Evolutionary conservation across 2,888 invertebrate species (phyloP).

Genomic region (Trissolcus brochymenae): DNA sequence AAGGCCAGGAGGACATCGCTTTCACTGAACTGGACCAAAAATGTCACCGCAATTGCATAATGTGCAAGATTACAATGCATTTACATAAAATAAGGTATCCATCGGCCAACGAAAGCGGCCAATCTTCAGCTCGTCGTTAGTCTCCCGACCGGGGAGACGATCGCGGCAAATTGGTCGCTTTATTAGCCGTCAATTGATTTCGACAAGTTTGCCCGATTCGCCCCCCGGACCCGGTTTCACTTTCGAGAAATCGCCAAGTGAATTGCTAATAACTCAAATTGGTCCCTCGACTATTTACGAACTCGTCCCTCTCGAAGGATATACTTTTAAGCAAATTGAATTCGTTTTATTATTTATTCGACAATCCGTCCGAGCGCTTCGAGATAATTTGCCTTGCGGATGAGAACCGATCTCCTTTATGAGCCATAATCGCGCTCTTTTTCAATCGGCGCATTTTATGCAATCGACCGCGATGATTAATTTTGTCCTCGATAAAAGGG

Average conservation of each 20-base stretch:
- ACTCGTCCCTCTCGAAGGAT: background rate
- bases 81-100: no score
- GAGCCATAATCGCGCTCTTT: constrained; percentile 2
- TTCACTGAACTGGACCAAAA: constrained; percentile 27
- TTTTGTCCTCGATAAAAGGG: constrained; percentile 29
- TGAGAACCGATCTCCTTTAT: constrained; percentile 3
- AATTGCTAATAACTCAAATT: constrained; percentile 9
- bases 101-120: background rate
- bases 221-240: constrained; percentile 13
- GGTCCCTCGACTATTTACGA: constrained; percentile 6
- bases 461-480: constrained; percentile 32
- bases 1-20: constrained; percentile 4
- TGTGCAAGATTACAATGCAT: background rate
- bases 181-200: constrained; percentile 25
- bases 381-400: background rate
- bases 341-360: background rate
- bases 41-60: background rate
- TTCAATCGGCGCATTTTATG: constrained; percentile 18
- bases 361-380: background rate
- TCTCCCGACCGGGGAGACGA: no score
- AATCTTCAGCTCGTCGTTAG: no score
- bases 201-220: constrained; percentile 9
- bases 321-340: background rate
- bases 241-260: constrained; percentile 11
- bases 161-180: constrained; percentile 6